A percentile compares a stretch with the other conserved stretches of the same genome.
These are phyloP conservation scores for Venusia cambrica DNA, from an alignment of 2,888 invertebrate species.

Conservation along the genomic window DNA sequence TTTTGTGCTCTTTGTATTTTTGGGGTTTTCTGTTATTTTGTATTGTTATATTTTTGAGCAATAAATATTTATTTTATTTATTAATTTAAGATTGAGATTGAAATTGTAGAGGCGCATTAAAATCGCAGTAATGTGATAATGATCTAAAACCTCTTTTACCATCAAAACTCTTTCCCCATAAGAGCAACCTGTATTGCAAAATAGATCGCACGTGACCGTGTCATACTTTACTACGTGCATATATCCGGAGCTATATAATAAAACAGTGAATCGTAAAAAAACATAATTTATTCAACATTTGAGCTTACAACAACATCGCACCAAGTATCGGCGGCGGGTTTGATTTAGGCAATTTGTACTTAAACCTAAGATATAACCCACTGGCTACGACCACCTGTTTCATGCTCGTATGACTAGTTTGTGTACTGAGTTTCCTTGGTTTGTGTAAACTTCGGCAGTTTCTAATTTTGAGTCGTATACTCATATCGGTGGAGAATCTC, in stretches of 20 bases:
- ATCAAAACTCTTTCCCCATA: no score
- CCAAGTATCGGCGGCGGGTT: conserved; percentile 64
- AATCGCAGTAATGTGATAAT: no score
- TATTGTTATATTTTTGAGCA: no score
- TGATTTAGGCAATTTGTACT: conserved; percentile 55
- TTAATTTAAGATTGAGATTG: no score
- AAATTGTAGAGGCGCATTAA: no score
- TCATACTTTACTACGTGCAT: no score
- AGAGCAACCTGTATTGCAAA: no score
- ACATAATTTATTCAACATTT: conserved; percentile 23
- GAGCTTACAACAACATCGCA: conserved; percentile 52
- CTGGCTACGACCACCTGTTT: conserved; percentile 52
- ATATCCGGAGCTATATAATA: neutral
- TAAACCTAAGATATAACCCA: conserved; percentile 67
- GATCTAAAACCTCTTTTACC: no score
- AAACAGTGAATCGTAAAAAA: conserved; percentile 5
- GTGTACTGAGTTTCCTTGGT: conserved; percentile 15
- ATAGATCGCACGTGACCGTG: no score
- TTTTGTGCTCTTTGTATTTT: no score
- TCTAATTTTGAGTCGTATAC: conserved; percentile 57
- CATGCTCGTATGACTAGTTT: conserved; percentile 23
- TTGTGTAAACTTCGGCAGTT: conserved; percentile 52
- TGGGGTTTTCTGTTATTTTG: no score
- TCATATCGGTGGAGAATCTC: conserved; percentile 41
- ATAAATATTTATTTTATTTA: no score